Evolutionary conservation across 2,797 vertebrate genomes (phyloP).

Genomic region (Poeciliopsis infans): DNA sequence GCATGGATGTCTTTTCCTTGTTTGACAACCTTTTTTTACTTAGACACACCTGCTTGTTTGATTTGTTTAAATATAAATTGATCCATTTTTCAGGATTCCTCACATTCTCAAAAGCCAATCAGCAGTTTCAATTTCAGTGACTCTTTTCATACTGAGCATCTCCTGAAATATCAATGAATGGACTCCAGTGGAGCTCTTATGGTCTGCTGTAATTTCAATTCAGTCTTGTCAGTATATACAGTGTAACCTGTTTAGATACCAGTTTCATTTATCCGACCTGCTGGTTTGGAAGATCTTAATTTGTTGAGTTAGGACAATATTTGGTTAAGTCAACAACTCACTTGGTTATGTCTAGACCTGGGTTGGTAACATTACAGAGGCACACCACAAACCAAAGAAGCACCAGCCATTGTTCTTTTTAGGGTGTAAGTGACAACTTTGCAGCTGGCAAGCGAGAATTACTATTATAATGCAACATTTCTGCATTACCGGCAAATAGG

Average conservation of each 20-base stretch:
- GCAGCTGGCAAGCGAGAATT: not conserved
- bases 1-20: conserved; percentile 56
- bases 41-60: conserved; percentile 40
- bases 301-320: not conserved
- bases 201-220: not conserved
- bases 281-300: not conserved
- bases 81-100: not conserved
- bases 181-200: not conserved
- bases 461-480: not conserved
- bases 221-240: not conserved
- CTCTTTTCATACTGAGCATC: not conserved
- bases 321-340: not conserved
- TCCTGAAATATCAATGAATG: not conserved
- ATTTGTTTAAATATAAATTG: conserved; percentile 1
- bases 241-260: not conserved
- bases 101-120: not conserved
- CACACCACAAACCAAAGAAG: not conserved
- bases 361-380: not conserved
- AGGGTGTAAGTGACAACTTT: not conserved
- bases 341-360: not conserved
- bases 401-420: not conserved
- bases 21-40: conserved; percentile 63
- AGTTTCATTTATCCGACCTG: not conserved
- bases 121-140: not conserved
- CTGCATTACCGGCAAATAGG: not conserved